Evolutionary conservation across 1,140 invertebrate genomes (phyloP), one percentile per base, ranked within the genome.

Genomic region (Phymastichus coffea): DNA sequence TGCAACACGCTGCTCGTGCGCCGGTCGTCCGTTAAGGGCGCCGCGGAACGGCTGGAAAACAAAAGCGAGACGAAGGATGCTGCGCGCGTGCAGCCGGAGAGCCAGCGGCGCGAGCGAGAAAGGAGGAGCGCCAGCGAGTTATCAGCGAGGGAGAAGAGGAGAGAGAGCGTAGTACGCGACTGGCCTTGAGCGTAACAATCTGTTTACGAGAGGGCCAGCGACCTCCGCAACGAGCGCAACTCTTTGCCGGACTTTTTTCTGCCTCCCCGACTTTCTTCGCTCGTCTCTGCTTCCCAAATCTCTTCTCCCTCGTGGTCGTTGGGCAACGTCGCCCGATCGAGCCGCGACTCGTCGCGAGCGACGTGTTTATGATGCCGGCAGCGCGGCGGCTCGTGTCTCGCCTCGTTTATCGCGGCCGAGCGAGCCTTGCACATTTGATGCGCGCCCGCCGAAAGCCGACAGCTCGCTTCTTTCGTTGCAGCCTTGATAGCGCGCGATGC

Each of bases 101-200:
- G n/a, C n/a, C 38, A 22, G 17, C 12, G 53, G 10, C 14, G 38
- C 9, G 14, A 22, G 20, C 7, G 28, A 17, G 55, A 15, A 15
- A 14, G 33, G 40, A 46, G 17, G 10, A 26, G 14, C 19, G 33
- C 25, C 20, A 35, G 43, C 37, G 54, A 47, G 6, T 14, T 4
- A 47, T 3, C 22, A 19, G 0, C 14, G 22, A n/a, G 38, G 30
- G 9, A 25, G 23, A 37, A 26, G 47, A 7, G n/a, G n/a, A n/a
- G n/a, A 20, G 6, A 12, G 20, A 14, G 46, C 22, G 56, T 38
- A 57, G 25, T 71, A 75, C 66, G 68, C 55, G 51, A 59, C 51
- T 73, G 73, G 68, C 74, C 74, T 76, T 74, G 72, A 73, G 69
- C 72, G 73, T 76, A 76, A 76, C 69, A 72, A 75, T 75, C 68